Base-by-base conservation (phyloP, 2,797 vertebrate species). In the Brachymystax lenok region DNA sequence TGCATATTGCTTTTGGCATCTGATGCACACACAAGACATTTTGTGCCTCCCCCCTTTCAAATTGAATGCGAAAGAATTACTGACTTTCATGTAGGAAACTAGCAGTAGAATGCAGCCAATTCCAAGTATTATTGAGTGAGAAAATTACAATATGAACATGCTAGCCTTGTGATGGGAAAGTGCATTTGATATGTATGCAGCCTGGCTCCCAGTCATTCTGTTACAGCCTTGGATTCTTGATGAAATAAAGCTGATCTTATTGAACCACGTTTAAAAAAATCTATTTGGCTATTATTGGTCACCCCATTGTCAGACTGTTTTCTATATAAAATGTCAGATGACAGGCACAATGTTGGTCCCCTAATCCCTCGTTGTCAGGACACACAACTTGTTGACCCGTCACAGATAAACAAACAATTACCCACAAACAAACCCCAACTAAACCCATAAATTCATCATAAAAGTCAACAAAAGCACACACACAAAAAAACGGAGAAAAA, bases 1-100 rank as follows among this genome's bases (percentile, higher is more conserved):
- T 84, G 79, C 74, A 82, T 82, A 88, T 91, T 89, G 87, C 86
- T 82, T 90, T 87, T 87, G 80, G 78, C 89, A 89, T 89, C 80
- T 84, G 86, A 89, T 89, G 88, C 87, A 88, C 87, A 88, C 64
- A 61, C 77, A 14, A 81, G 82, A 82, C 80, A 69, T 80, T 79
- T 79, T 84, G 80, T 63, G 52, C 84, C 82, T 83, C 82, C 81
- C 79, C 80, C 79, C 74, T 85, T 79, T 76, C 66, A 83, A 73
- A 86, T 87, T 88, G 80, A 89, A 89, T 77, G 77, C 73, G 73
- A 80, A 77, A 83, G 84, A 89, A 88, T 87, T 85, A 82, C 81
- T 8, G 74, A 87, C 87, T 88, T 89, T 88, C 81, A 89, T 88
- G 86, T 87, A 84, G 79, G 83, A 82, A 83, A 78, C 64, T 71